Conservation (phyloP, 2,797 vertebrate genomes). For the Hemibagrus guttatus region DNA sequence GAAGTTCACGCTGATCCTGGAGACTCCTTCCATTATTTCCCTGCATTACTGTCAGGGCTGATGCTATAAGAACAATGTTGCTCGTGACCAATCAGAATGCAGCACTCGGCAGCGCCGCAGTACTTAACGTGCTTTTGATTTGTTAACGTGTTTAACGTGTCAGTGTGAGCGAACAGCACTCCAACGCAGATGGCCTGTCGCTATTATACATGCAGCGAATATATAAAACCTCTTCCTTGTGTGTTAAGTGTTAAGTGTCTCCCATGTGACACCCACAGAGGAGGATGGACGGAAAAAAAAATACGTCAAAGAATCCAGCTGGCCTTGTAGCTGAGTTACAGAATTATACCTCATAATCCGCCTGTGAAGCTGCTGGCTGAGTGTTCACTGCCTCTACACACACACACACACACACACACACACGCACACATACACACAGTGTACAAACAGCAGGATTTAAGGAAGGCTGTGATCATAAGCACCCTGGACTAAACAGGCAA, state of each 20-base stretch:
- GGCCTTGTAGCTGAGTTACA: conserved; percentile 4
- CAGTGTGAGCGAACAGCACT: background rate
- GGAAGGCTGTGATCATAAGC: background rate
- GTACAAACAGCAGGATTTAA: background rate
- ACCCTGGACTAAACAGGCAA: background rate
- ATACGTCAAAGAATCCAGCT: background rate
- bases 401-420: background rate
- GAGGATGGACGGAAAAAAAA: background rate
- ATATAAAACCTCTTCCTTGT: background rate
- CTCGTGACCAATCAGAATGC: background rate
- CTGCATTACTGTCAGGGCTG: background rate
- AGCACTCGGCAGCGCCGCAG: background rate
- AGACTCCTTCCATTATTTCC: background rate
- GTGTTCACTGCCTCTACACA: background rate
- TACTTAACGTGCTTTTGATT: background rate
- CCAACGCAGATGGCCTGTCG: background rate
- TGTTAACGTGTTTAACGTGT: background rate
- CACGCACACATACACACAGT: background rate
- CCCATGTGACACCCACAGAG: background rate
- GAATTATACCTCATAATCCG: background rate
- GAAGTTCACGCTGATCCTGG: too few relatives aligned
- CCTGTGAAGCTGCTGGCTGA: background rate
- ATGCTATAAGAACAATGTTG: too few relatives aligned
- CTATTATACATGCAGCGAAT: background rate
- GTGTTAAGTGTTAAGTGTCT: background rate